Base-by-base conservation (phyloP, 2,113 vertebrate genomes). In the Apeltes quadracus region DNA sequence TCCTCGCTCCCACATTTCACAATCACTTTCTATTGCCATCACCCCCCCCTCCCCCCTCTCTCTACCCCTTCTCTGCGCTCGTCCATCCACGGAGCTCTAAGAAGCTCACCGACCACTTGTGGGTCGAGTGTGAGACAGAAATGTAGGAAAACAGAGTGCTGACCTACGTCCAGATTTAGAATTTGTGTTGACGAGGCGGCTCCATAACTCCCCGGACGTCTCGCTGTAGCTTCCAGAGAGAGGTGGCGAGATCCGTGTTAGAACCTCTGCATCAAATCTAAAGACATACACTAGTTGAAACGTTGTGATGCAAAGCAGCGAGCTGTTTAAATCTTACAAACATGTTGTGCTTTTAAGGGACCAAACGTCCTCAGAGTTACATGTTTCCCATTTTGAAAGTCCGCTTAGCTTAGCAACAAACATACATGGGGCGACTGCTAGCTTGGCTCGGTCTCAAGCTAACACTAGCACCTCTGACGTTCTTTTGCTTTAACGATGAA, bases 1-100 rank as follows among this genome's bases (percentile, higher is more conserved):
- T 86, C 72, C 79, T 87, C 77, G 81, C 90, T 93, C 91, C 84
- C 89, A 92, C 93, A 93, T 94, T 90, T 90, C 90, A 79, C 90
- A 90, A 92, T 92, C 86, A 81, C 84, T 90, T 51, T 51, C 88
- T 82, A 85, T 90, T 46, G 12, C 41, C 16, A 16, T 6, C 12
- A n/a, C 20, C 12, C 12, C n/a, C 4, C 76, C 82, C 82, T 85
- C 76, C 70, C 84, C 84, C 77, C 82, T 79, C 87, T 81, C 81
- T 27, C 76, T 62, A 20, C n/a, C 22, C 11, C 50, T 51, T 72
- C 85, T 89, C 86, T 89, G 72, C 85, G 75, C 78, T 77, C 41
- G 70, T 44, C 69, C 84, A 41, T 86, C 82, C 69, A 38, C n/a
- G 69, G 79, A 77, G 77, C 70, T 81, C 78, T 69, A 54, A 82